Conservation (phyloP, 2,797 vertebrate species). For the Chaunax sp. region DNA sequence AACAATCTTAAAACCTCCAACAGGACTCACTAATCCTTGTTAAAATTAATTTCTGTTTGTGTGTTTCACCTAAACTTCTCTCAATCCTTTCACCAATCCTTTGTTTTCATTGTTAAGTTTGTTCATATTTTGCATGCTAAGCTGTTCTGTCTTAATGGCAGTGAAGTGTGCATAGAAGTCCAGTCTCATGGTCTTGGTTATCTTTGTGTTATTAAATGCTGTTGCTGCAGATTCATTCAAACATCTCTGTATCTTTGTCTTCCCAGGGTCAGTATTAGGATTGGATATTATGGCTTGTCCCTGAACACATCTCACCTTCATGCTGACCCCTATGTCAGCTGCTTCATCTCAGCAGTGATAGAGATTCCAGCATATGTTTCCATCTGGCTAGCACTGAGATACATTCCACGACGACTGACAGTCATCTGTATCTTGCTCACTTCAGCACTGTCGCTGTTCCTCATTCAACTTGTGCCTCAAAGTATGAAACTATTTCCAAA, state of each 20-base stretch:
- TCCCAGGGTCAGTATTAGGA: constrained; percentile 84
- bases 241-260: constrained; percentile 3
- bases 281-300: constrained; percentile 88
- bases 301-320: constrained; percentile 88
- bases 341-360: constrained; percentile 85
- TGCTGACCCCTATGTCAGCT: constrained; percentile 85
- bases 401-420: constrained; percentile 82
- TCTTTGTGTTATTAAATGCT: too few relatives aligned
- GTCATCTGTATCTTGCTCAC: constrained; percentile 79
- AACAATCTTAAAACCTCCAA: too few relatives aligned
- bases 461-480: constrained; percentile 86
- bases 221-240: too few relatives aligned
- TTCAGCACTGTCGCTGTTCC: constrained; percentile 84
- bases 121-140: too few relatives aligned
- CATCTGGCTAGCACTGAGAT: constrained; percentile 84
- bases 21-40: too few relatives aligned
- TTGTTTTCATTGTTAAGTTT: too few relatives aligned
- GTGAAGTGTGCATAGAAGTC: too few relatives aligned
- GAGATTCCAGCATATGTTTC: constrained; percentile 87
- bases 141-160: too few relatives aligned
- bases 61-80: too few relatives aligned
- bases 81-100: too few relatives aligned
- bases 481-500: constrained; percentile 42
- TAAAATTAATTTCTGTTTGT: too few relatives aligned
- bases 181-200: too few relatives aligned